Base-by-base conservation (phyloP, 2,797 vertebrate genomes). In the Paguma larvata region DNA sequence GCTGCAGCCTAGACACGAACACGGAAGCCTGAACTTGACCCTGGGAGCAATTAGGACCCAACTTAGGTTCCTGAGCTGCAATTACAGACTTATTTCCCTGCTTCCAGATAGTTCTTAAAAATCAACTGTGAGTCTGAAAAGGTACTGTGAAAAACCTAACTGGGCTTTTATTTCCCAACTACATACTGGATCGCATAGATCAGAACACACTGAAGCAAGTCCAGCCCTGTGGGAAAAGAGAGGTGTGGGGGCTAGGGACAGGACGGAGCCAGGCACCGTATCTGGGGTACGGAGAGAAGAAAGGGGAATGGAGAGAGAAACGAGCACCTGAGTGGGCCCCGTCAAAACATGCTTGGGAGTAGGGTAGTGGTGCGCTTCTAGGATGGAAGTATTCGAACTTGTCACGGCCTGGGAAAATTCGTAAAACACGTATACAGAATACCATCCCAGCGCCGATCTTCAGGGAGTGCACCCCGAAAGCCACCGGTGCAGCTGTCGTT, bases 21-120 rank as follows among this genome's bases (percentile, higher is more conserved):
- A 14, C 4, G 6, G 12, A 30, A 46, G 32, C 21, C 51, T 27
- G 6, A 53, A 25, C n/a, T 23, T 51, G 2, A 80, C 34, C 63
- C 11, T 9, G 2, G 51, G 30, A 38, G 44, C 34, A 59, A 16
- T 6, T 68, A 15, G 16, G 46, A 80, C 41, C 70, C 73, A 6
- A n/a, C 0, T 3, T 10, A 46, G 3, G 12, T 48, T 59, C 93
- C 23, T 14, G 77, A 88, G 56, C 27, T 11, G 7, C 65, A 32
- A 53, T 72, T 32, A 77, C 23, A n/a, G 41, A 59, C 48, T 63
- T 10, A 79, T 21, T 32, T 68, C 2, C 11, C 46, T 86, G 30
- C 53, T 86, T 82, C 78, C 73, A 70, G 65, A 27, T 14, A 9
- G 79, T 41, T 72, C n/a, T 82, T 75, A 85, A 46, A 90, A 90